A percentile compares a stretch with the other conserved stretches of the same genome.
Evolutionary conservation across 2,113 vertebrate species (phyloP).

Genomic region (Hystrix cristata): DNA sequence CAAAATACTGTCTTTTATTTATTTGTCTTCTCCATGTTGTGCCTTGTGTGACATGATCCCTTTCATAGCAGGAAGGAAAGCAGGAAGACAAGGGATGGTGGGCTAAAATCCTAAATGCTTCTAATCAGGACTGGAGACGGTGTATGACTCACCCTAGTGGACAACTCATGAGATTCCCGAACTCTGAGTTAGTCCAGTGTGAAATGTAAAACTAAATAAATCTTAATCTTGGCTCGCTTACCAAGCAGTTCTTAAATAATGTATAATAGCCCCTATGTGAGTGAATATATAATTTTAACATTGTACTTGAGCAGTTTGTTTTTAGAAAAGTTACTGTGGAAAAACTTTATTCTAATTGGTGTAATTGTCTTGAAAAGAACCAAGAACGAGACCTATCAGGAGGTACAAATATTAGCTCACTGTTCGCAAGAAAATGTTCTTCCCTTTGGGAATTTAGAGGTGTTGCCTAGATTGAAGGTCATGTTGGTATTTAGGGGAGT

Average conservation of each 20-base stretch:
- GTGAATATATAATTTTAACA: background rate
- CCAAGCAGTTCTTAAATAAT: background rate
- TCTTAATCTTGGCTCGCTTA: slow-evolving; percentile 1
- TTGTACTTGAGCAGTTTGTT: background rate
- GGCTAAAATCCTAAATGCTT: background rate
- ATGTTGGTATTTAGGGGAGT: background rate
- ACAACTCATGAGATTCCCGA: background rate
- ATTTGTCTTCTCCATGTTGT: slow-evolving; percentile 4
- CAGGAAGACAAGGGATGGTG: background rate
- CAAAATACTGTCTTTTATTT: background rate
- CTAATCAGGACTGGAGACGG: background rate
- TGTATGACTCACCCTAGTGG: background rate
- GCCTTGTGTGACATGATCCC: background rate
- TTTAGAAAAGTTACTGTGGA: background rate
- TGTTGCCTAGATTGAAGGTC: slow-evolving; percentile 17
- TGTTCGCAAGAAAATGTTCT: slow-evolving; percentile 5
- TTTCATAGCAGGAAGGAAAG: background rate
- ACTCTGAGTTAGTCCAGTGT: background rate
- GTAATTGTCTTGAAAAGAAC: slow-evolving; percentile 16
- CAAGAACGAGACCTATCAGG: background rate
- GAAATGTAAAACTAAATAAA: background rate
- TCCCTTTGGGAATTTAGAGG: background rate
- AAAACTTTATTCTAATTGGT: background rate
- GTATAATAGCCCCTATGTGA: background rate
- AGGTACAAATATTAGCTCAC: background rate